Evolutionary conservation across 53 echinoderm and acorn worm species (phyloP).

Genomic region (Actinopyga echinites): DNA sequence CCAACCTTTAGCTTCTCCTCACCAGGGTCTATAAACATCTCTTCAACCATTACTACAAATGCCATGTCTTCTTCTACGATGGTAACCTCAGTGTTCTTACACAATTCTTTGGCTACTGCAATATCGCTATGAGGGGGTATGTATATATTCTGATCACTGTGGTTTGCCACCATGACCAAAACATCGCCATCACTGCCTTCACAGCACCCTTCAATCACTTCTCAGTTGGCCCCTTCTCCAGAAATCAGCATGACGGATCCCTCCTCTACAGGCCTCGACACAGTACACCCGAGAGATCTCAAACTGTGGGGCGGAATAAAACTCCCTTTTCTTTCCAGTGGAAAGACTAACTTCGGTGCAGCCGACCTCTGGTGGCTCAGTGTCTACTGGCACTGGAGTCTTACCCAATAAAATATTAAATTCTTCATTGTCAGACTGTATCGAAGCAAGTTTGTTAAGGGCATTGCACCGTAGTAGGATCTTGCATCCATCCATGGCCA

Average conservation of each 20-base stretch:
- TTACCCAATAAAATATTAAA: not conserved
- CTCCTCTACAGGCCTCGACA: not conserved
- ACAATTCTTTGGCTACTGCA: not conserved
- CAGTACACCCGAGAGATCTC: not conserved
- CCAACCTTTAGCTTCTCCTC: not conserved
- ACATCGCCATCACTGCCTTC: not conserved
- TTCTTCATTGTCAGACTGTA: not conserved
- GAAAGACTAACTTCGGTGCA: not conserved
- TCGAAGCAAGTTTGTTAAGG: constrained; percentile 2
- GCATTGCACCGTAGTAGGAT: constrained; percentile 42
- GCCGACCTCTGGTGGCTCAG: not conserved
- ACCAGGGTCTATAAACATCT: not conserved
- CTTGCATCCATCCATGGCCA: not conserved
- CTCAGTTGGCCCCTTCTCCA: not conserved
- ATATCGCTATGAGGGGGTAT: not conserved
- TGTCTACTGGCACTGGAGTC: not conserved
- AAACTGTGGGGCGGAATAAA: not conserved
- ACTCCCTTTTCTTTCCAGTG: not conserved
- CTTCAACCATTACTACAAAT: not conserved
- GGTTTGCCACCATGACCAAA: not conserved
- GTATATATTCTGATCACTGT: not conserved
- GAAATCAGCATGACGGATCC: not conserved
- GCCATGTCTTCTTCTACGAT: not conserved
- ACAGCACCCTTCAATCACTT: not conserved
- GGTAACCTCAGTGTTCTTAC: not conserved